phyloP scores from a whole-genome alignment of 2,888 invertebrate species.

The Macrophya alboannulata region DNA sequence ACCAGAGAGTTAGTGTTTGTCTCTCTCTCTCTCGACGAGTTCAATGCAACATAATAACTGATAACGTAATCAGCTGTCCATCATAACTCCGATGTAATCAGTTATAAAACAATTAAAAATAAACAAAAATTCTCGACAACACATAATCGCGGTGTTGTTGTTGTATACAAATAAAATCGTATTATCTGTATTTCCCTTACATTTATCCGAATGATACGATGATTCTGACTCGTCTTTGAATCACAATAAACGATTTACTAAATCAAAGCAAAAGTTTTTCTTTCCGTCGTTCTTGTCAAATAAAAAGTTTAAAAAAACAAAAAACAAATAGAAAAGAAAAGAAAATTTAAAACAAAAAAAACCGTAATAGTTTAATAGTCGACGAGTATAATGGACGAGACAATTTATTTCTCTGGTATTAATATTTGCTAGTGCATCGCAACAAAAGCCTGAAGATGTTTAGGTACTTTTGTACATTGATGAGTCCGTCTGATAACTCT shows the following conservation, averaged over 20 bases:
- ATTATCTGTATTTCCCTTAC: neutral
- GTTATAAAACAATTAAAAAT: neutral
- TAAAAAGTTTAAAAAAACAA: neutral
- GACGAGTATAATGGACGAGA: constrained; percentile 20
- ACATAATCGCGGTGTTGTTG: neutral
- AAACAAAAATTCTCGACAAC: too few species aligned
- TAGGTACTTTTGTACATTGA: constrained; percentile 67
- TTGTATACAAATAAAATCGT: neutral
- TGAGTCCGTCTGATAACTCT: constrained; percentile 84
- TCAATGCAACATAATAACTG: neutral
- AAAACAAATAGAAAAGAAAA: neutral
- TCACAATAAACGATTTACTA: neutral
- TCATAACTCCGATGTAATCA: neutral
- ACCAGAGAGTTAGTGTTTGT: constrained; percentile 41
- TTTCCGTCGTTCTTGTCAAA: neutral
- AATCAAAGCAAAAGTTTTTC: neutral
- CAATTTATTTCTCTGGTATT: constrained; percentile 37
- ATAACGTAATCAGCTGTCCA: constrained; percentile 18
- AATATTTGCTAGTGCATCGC: constrained; percentile 69
- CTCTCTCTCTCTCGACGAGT: constrained; percentile 15
- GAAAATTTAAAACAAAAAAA: neutral
- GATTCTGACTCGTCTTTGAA: neutral
- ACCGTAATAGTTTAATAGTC: neutral
- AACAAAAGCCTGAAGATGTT: constrained; percentile 72
- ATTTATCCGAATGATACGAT: neutral